Percentiles rank a stretch among this genome's conserved stretches.
Evolutionary conservation across 1,140 invertebrate genomes (phyloP).

Genomic region (Saccostrea echinata): DNA sequence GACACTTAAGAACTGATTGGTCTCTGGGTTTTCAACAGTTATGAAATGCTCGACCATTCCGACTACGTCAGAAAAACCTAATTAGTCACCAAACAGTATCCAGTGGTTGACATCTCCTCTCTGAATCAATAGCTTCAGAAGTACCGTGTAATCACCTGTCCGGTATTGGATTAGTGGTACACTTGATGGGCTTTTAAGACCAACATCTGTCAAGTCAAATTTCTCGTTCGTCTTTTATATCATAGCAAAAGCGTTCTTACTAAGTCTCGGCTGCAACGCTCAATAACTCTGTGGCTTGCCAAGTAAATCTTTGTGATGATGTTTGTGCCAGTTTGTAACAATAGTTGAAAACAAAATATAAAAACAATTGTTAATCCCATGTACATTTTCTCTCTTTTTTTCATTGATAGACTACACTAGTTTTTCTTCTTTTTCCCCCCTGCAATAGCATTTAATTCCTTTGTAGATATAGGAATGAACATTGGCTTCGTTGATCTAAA

Average conservation of each 20-base stretch:
- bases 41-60: neutral
- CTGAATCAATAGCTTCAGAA: conserved; percentile 1
- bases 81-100: neutral
- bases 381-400: neutral
- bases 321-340: neutral
- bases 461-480: no score
- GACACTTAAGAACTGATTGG: no score
- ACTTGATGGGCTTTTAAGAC: neutral
- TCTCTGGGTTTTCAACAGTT: neutral
- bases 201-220: neutral
- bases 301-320: neutral
- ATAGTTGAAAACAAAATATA: neutral
- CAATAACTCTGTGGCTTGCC: neutral
- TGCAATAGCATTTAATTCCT: no score
- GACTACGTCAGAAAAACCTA: neutral
- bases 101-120: neutral
- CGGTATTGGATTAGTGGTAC: neutral
- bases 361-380: neutral
- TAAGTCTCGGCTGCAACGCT: neutral
- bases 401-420: no score
- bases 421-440: no score
- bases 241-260: neutral
- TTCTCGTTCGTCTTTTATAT: neutral
- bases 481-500: no score
- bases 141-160: neutral